Conservation (phyloP, 2,113 vertebrate genomes). For the Marmota monax region DNA sequence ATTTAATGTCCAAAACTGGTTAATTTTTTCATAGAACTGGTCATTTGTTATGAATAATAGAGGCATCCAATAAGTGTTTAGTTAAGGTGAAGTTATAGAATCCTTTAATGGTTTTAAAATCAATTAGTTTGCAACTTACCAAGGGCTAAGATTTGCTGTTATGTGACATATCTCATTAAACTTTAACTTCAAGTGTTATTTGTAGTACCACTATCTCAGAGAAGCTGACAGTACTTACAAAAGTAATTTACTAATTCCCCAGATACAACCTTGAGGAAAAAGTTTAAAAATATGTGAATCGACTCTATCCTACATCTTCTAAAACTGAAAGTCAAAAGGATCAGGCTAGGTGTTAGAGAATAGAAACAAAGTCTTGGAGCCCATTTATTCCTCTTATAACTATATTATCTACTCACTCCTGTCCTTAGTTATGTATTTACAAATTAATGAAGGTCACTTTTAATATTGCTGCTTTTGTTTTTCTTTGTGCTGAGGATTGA, state of each 20-base stretch:
- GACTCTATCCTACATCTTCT: not conserved
- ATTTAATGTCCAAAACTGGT: not conserved
- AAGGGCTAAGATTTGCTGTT: not conserved
- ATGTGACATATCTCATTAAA: not conserved
- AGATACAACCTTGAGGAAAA: not conserved
- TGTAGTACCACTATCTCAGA: not conserved
- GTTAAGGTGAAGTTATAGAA: not conserved
- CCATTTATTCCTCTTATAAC: not conserved
- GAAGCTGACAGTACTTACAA: not conserved
- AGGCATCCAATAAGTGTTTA: not conserved
- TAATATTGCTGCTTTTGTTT: no score
- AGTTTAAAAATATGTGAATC: not conserved
- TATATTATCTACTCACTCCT: not conserved
- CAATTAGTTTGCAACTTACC: not conserved
- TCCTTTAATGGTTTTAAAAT: constrained; percentile 18
- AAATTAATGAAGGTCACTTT: not conserved
- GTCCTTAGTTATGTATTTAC: not conserved
- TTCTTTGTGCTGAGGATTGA: no score
- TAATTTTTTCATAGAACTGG: not conserved
- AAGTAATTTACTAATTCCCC: not conserved
- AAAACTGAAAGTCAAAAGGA: not conserved
- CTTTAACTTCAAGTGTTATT: constrained; percentile 12
- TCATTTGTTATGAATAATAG: constrained; percentile 18
- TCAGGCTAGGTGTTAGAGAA: not conserved
- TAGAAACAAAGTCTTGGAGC: not conserved